Base-by-base conservation (phyloP, 2,888 invertebrate genomes). In the Clostera curtula region DNA sequence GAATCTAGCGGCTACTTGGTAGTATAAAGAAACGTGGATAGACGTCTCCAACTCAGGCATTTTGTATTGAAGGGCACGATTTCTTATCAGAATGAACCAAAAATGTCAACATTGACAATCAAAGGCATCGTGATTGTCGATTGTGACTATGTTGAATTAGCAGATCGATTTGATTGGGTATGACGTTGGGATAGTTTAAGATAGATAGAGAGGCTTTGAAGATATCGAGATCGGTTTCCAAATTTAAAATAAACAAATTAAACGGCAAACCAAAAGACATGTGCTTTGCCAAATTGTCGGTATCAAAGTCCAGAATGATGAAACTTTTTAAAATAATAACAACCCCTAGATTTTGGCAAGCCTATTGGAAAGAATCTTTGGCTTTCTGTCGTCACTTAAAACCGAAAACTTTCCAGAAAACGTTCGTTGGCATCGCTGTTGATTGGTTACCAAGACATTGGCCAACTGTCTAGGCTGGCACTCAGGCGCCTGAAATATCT, bases 311-410 rank as follows among this genome's bases (percentile, higher is more conserved):
- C 22, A 22, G 1, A 2, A 13, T 13, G 13, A 22, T 22, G 13
- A 22, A 22, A 22, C 22, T 8, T 8, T 22, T 22, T 22, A 13
- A 22, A 13, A 22, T 22, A 22, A 8, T n/a, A 8, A 22, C 22
- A 12, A 22, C 22, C 22, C 22, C 22, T 22, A 13, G 22, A 8
- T 13, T 22, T 22, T 22, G 22, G 22, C 22, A 22, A 20, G 20
- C 22, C 22, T 12, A 5, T 22, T 13, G 22, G 22, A 22, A 13
- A 4, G 22, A 13, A 20, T 11, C 12, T 8, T 6, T 6, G 9
- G 8, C 8, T 22, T 22, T 22, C 22, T 22, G n/a, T 22, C 22
- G 13, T 8, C 22, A 22, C 22, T 13, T 22, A 8, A 7, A 12
- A 1, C 7, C 7, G 20, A 12, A 20, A 20, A 5, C 7, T 20